phyloP scores from a whole-genome alignment of 2,797 vertebrate species.

The Dendrocincla fuliginosa region DNA sequence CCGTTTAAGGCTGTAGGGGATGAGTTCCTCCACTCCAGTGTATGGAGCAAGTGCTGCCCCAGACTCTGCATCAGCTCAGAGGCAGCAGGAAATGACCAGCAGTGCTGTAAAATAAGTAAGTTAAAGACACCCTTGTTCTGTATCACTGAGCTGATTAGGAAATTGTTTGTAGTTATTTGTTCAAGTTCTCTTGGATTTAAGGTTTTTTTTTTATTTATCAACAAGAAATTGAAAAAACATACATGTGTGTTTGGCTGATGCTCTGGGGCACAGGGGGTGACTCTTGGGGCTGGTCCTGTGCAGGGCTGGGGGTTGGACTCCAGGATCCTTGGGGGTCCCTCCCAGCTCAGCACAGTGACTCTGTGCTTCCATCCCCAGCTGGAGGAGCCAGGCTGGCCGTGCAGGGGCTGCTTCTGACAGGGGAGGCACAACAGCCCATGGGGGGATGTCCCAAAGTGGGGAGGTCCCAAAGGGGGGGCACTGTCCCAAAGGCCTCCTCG shows the following conservation, averaged over 20 bases:
- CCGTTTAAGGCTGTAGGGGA: not conserved
- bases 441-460: not conserved
- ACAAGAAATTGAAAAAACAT: not conserved
- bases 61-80: not conserved
- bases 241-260: not conserved
- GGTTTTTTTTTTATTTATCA: not conserved
- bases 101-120: not conserved
- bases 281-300: not conserved
- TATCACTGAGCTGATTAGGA: not conserved
- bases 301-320: not conserved
- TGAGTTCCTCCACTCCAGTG: not conserved
- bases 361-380: not conserved
- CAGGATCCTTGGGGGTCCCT: not conserved
- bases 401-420: not conserved
- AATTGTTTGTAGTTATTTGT: not conserved
- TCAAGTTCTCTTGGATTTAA: not conserved
- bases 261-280: not conserved
- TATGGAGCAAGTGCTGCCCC: not conserved
- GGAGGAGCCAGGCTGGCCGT: not conserved
- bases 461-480: not conserved
- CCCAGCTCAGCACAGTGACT: too few species aligned
- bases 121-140: constrained; percentile 13
- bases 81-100: constrained; percentile 17
- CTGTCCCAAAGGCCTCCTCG: not conserved
- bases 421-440: fast-evolving